Evolutionary conservation across 1,140 invertebrate species (phyloP).

Genomic region (Centruroides sculpturatus): DNA sequence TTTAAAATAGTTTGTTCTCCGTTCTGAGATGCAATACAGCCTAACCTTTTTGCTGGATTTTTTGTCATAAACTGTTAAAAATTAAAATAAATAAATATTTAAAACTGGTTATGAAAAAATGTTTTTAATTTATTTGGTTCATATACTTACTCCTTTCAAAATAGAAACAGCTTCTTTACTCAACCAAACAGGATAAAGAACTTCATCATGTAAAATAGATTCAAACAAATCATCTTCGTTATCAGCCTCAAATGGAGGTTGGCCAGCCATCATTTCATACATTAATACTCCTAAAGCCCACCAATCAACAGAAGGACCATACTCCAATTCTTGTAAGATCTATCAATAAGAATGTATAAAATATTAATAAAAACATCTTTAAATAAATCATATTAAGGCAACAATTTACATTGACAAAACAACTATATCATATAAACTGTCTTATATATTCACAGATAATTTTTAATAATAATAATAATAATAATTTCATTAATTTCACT

Average conservation of each 20-base stretch:
- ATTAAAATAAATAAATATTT: not conserved
- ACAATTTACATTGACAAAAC: too few species aligned
- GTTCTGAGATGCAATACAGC: constrained; percentile 61
- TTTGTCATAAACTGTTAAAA: constrained; percentile 85
- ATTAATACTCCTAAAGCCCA: constrained; percentile 96
- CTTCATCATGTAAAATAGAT: constrained; percentile 94
- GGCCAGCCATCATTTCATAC: constrained; percentile 99
- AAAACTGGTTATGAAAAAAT: not conserved
- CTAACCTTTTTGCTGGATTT: constrained; percentile 83
- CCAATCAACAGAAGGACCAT: constrained; percentile 90
- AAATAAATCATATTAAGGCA: too few species aligned
- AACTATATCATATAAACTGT: too few species aligned
- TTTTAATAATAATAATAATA: too few species aligned
- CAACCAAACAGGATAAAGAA: constrained; percentile 95
- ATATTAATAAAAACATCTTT: too few species aligned
- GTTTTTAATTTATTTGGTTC: not conserved
- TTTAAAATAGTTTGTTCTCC: constrained; percentile 70
- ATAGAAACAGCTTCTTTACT: constrained; percentile 92
- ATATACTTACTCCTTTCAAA: constrained; percentile 59
- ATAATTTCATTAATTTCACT: too few species aligned
- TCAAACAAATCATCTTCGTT: constrained; percentile 99
- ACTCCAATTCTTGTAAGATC: constrained; percentile 88
- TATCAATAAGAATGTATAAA: constrained; percentile 19
- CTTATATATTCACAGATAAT: too few species aligned
- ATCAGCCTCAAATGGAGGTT: constrained; percentile 98